Evolutionary conservation across 2,113 vertebrate genomes (phyloP).

Genomic region (Axis porcinus): DNA sequence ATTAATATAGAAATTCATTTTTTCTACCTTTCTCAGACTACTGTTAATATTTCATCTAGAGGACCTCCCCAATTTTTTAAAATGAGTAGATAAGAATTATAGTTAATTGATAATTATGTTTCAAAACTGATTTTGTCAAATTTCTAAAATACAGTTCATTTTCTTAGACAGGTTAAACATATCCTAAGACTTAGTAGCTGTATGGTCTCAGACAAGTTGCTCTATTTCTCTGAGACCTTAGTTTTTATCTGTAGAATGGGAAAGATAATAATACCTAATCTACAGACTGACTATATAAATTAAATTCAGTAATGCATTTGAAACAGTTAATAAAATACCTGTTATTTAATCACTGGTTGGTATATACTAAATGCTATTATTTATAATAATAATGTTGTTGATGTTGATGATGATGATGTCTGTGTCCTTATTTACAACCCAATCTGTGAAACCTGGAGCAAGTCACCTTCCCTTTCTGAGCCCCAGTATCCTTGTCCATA

Average conservation of each 20-base stretch:
- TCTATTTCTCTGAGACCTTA: not conserved
- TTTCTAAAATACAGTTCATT: not conserved
- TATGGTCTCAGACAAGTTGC: not conserved
- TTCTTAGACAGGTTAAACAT: slow-evolving; percentile 33
- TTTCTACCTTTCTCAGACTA: not conserved
- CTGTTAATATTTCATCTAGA: not conserved
- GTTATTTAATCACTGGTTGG: not conserved
- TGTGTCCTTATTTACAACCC: not conserved
- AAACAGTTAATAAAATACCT: not conserved
- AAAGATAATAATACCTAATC: not conserved
- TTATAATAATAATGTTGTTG: slow-evolving; percentile 6
- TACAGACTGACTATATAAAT: not conserved
- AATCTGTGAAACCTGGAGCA: not conserved
- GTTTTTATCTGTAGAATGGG: slow-evolving; percentile 16
- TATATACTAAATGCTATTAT: not conserved
- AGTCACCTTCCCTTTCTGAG: not conserved
- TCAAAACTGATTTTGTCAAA: not conserved
- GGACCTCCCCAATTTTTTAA: not conserved
- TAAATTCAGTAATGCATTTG: not conserved
- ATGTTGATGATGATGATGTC: not conserved
- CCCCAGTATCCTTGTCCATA: not conserved
- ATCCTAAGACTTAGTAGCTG: not conserved
- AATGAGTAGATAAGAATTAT: not conserved
- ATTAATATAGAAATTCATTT: not conserved
- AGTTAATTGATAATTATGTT: not conserved